Base-by-base conservation (phyloP, 2,797 vertebrate species). In the Oreonectes daqikongensis region DNA sequence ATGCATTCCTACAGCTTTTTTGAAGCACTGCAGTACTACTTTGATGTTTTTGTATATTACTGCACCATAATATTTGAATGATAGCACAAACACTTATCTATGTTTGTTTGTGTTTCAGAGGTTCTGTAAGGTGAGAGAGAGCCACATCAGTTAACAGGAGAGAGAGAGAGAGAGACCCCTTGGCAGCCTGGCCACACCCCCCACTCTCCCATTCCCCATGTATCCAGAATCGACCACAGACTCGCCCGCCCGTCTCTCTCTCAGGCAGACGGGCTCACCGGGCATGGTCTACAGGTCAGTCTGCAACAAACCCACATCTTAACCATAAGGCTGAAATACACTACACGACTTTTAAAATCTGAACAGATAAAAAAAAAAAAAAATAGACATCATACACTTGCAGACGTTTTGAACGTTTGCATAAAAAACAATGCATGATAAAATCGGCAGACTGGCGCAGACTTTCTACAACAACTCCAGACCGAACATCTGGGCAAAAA, bases 181-280 rank as follows among this genome's bases (percentile, higher is more conserved):
- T 40, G 86, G 89, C 89, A 92, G 91, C 89, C 89, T 90, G 89
- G 90, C 91, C 95, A 71, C 89, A 86, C 65, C 92, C 66, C 91
- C 80, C 89, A 90, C 85, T 85, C 83, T 87, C 86, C 92, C 88
- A 86, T 90, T 69, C 95, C 92, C 93, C 94, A 99, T 99, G 97
- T 99, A 99, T 95, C 97, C 97, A 28, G 97, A 99, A 95, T 98
- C 97, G 40, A 98, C 97, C 86, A 97, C 97, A 52, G 97, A 98
- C 92, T 99, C 97, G 78, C 97, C 97, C 0, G 97, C 97, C 84
- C 95, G 97, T 91, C 96, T 98, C 87, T 99, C 97, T 14, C 93
- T 96, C 86, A 90, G 97, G 86, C 97, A 96, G 91, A 95, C 95
- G 1, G 97, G 96, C 91, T 99, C 97, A 63, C 97, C 97, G 1